Evolutionary conservation across 2,797 vertebrate genomes (phyloP), one percentile per base, ranked within the genome.

Genomic region (Tangara arthus): DNA sequence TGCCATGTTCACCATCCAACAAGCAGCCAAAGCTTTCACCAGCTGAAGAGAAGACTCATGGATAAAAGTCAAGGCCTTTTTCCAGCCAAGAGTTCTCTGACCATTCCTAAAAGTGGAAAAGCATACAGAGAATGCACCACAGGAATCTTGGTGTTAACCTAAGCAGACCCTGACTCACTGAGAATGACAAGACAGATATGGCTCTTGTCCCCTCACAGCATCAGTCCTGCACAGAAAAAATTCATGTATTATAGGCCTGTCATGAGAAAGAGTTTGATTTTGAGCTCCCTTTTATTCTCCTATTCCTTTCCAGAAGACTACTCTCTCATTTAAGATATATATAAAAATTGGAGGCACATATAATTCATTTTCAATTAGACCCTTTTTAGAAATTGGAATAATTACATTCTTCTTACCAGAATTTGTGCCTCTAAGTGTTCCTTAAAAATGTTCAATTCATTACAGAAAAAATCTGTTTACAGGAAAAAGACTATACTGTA

Each of bases 291-390:
- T 76, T 70, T 39, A 65, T 76, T 75, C 46, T 83, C 34, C 55
- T 42, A 10, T 66, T 94, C 28, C 52, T 82, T 76, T 75, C 53
- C 68, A 85, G 60, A 83, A 85, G 32, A 81, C 44, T 87, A 76
- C 39, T 90, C 16, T 73, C 56, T 84, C 53, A 32, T 72, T 91
- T 83, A 64, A 89, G 49, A 70, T 41, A 21, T 4, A 49, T 72
- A 81, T 82, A 91, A 60, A 94, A 93, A 85, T 8, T 69, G 32
- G 76, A 95, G 91, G 47, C 44, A 89, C 28, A 5, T 55, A 90
- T 27, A 11, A 13, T 30, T 78, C 22, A 22, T 76, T 91, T 94
- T 59, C 69, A 42, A 68, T 72, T 79, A 91, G 39, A 82, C 24
- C 16, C 28, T 86, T 88, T 75, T 44, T 84, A 91, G 56, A 80